A percentile compares a stretch with the other conserved stretches of the same genome.
phyloP scores from a whole-genome alignment of 2,797 vertebrate genomes.

The Oreochromis grahami region DNA sequence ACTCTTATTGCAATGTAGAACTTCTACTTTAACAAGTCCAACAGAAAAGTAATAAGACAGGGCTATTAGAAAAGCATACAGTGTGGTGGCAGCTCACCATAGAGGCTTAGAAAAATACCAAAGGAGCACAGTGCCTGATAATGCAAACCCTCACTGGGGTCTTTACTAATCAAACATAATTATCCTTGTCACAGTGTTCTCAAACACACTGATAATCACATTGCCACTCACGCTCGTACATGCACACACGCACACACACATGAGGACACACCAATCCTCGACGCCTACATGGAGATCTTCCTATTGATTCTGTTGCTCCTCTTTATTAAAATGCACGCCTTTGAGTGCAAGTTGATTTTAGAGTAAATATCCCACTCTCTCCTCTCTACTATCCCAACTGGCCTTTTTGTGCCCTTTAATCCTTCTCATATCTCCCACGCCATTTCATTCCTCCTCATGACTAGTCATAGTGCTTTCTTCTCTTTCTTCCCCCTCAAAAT shows the following conservation, averaged over 20 bases:
- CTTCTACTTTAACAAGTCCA: slow-evolving; percentile 4
- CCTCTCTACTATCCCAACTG: not conserved
- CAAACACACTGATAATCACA: slow-evolving; percentile 60
- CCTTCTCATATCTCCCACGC: not conserved
- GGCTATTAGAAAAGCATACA: slow-evolving; percentile 33
- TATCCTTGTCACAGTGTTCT: slow-evolving; percentile 65
- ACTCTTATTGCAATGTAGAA: slow-evolving; percentile 9
- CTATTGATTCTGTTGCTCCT: slow-evolving; percentile 42
- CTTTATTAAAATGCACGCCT: slow-evolving; percentile 31
- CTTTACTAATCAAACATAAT: slow-evolving; percentile 70
- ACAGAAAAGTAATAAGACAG: not conserved
- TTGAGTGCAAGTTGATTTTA: slow-evolving; percentile 21
- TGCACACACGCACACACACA: not conserved
- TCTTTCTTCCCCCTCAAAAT: not conserved
- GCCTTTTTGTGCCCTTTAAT: not conserved
- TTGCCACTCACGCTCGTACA: not conserved
- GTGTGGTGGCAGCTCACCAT: slow-evolving; percentile 16
- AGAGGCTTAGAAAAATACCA: slow-evolving; percentile 36
- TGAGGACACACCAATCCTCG: slow-evolving; percentile 17
- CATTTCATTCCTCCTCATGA: not conserved
- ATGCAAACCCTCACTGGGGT: slow-evolving; percentile 51
- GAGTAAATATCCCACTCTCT: slow-evolving; percentile 13
- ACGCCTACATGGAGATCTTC: slow-evolving; percentile 24
- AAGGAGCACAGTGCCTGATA: slow-evolving; percentile 45
- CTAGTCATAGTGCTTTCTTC: not conserved